These are phyloP conservation scores for Girardia tigrina DNA, from an alignment of 2,888 invertebrate species.

Conservation along the genomic window DNA sequence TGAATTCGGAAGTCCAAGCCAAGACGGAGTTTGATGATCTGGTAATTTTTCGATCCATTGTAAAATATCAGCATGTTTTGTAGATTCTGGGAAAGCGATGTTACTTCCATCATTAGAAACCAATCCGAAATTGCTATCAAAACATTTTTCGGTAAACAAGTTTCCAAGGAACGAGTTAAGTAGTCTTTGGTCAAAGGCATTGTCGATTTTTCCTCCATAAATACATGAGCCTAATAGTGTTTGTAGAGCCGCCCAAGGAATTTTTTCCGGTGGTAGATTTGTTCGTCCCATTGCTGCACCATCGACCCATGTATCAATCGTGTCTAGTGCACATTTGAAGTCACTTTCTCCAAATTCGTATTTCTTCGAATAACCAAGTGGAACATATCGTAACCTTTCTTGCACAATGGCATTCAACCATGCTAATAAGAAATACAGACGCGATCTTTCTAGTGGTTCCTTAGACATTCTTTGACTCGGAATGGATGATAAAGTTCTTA, in stretches of 20 bases:
- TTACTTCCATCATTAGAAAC: slow-evolving; percentile 54
- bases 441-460: slow-evolving; percentile 39
- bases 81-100: slow-evolving; percentile 90
- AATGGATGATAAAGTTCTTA: slow-evolving; percentile 79
- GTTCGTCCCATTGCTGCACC: slow-evolving; percentile 87
- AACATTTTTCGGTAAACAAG: slow-evolving; percentile 82
- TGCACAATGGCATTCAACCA: slow-evolving; percentile 99
- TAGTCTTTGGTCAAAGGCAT: slow-evolving; percentile 74
- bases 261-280: slow-evolving; percentile 91
- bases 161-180: slow-evolving; percentile 55
- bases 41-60: slow-evolving; percentile 76
- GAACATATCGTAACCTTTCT: slow-evolving; percentile 74
- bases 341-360: slow-evolving; percentile 99
- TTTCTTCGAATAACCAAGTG: slow-evolving; percentile 94
- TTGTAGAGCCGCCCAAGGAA: slow-evolving; percentile 93
- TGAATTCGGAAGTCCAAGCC: slow-evolving; percentile 93
- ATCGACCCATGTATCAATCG: slow-evolving; percentile 95
- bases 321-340: slow-evolving; percentile 88
- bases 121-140: slow-evolving; percentile 56
- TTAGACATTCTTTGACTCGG: slow-evolving; percentile 53
- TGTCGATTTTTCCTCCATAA: slow-evolving; percentile 98
- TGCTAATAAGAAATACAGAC: slow-evolving; percentile 87
- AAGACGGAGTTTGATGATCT: slow-evolving; percentile 89
- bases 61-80: slow-evolving; percentile 76
- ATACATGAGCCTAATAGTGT: slow-evolving; percentile 93